Evolutionary conservation across 2,888 invertebrate species (phyloP), one percentile per base, ranked within the genome.

Genomic region (Argynnis bischoffii): DNA sequence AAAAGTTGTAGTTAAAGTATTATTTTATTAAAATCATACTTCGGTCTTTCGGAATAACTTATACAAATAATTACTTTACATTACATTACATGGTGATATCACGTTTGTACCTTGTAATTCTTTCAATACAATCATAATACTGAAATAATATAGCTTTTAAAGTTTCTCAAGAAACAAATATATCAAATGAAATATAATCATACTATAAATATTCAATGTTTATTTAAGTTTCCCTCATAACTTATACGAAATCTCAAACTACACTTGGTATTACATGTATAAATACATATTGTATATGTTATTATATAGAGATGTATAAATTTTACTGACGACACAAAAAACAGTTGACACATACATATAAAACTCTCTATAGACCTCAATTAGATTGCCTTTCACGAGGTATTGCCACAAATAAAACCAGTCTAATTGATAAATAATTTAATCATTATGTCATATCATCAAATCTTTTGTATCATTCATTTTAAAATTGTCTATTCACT

Each of bases 1-100:
- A 87, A 89, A 92, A 89, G 83, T 90, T 90, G 88, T 92, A 91
- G 90, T 88, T 87, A 86, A 88, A 87, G 83, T 85, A 87, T 89
- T 89, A 88, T 88, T 92, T 92, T 90, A 88, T 86, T 87, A 87
- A 88, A 89, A 83, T 87, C 89, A 85, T 85, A 86, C 82, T 85
- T 82, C 84, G 80, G 81, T 88, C 87, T 90, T 89, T 90, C 87
- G 85, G 82, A 88, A 85, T 83, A 84, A 90, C 87, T 87, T 90
- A 88, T 89, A 91, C 89, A 89, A 88, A 82, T 86, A 85, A 85
- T 84, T 66, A 72, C 66, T 41, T 63, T 66, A 66, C 60, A 69
- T 71, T 81, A 85, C 88, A 86, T 84, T 81, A 84, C 80, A 83
- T 83, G 81, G 81, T 83, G 76, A 84, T 84, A 87, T 86, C 85